These are phyloP conservation scores for Tanypteryx hageni DNA, from an alignment of 2,888 invertebrate species.

Conservation along the genomic window DNA sequence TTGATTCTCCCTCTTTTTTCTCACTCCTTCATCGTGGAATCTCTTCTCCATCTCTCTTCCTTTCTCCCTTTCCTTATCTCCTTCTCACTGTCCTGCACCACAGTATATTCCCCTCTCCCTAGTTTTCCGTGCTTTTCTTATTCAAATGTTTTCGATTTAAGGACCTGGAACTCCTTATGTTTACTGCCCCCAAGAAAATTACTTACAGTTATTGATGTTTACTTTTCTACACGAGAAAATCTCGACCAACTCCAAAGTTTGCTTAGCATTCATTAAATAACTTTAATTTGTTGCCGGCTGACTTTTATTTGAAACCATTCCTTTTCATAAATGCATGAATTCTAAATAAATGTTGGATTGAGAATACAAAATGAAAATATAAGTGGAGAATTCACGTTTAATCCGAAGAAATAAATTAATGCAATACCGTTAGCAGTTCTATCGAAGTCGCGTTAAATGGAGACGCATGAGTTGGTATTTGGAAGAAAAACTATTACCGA, in stretches of 20 bases:
- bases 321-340: neutral
- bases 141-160: conserved; percentile 3
- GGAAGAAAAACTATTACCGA: too few relatives aligned
- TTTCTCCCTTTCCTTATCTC: neutral
- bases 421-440: too few relatives aligned
- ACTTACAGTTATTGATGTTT: neutral
- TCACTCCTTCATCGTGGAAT: conserved; percentile 19
- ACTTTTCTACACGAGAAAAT: neutral
- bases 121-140: neutral
- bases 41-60: neutral
- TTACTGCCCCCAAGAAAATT: neutral
- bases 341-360: neutral
- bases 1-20: neutral
- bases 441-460: too few relatives aligned
- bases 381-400: too few relatives aligned
- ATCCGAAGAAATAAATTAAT: too few relatives aligned
- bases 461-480: too few relatives aligned
- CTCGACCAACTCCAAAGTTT: neutral
- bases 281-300: neutral
- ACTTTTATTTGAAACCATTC: neutral
- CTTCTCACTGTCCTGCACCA: too few relatives aligned
- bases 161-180: neutral
- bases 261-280: neutral
- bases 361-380: too few relatives aligned
- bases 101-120: neutral